Base-by-base conservation (phyloP, 2,888 invertebrate genomes). In the Archips crataeganus region DNA sequence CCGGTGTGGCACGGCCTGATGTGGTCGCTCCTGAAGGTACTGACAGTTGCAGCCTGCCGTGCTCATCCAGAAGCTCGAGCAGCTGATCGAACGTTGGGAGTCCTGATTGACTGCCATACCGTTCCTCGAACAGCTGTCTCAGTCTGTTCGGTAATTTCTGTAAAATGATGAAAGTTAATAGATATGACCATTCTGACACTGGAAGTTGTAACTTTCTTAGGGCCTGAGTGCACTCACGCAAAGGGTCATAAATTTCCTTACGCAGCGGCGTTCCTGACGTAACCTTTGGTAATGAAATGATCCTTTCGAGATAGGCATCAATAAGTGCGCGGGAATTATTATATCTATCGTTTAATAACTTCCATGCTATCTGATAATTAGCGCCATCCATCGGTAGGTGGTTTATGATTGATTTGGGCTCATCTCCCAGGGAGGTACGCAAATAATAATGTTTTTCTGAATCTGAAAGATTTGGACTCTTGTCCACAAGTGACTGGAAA, bases 391-490 rank as follows among this genome's bases (percentile, higher is more conserved):
- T 59, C 0, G 59, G 59, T 13, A 59, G 13, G 13, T 59, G 59
- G 6, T 34, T 34, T 11, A 59, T 59, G 11, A 59, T 59, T 8
- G 59, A 34, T 23, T 34, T 32, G 32, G 59, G 34, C 34, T 59
- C 59, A 34, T 34, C 34, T 2, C 59, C 59, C 2, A 59, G 3
- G 11, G 59, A 59, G 2, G 34, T 59, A 11, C 34, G 34, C 9
- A 59, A 11, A 34, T 59, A 59, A 5, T 59, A 59, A 11, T 59
- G 59, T 34, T 59, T 59, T 34, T 59, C 59, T 59, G 59, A 59
- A 11, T 59, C 59, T 34, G 34, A 59, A 2, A 59, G 59, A 13
- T 59, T 59, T 2, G 2, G 59, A 1, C 59, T 9, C 3, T 4
- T 15, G 5, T 59, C 59, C 3, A 59, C 59, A 6, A 59, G 10